Conservation (phyloP, 1,140 invertebrate genomes). For the Drosophila bocki region DNA sequence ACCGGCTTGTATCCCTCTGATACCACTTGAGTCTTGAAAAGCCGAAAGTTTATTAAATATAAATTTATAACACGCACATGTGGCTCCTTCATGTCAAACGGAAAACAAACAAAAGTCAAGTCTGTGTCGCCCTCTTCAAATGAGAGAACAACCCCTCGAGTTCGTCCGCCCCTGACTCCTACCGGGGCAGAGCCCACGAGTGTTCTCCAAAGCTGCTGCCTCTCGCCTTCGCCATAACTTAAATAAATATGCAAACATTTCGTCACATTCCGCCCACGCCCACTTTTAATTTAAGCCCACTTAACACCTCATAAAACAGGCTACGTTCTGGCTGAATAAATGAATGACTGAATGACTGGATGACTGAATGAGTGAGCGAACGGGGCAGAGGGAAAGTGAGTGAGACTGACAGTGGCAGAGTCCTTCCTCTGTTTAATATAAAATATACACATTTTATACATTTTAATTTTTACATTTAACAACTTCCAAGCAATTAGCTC, state of each 20-base stretch:
- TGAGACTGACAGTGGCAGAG: constrained; percentile 44
- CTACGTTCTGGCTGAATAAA: constrained; percentile 65
- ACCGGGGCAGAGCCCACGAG: constrained; percentile 11
- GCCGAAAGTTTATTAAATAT: constrained; percentile 74
- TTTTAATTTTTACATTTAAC: constrained; percentile 83
- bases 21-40: constrained; percentile 58
- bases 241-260: constrained; percentile 80
- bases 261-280: constrained; percentile 63
- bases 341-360: constrained; percentile 44
- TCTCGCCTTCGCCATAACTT: constrained; percentile 70
- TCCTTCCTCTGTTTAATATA: constrained; percentile 58
- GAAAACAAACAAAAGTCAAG: constrained; percentile 75
- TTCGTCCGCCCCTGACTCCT: constrained; percentile 4
- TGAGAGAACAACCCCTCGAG: constrained; percentile 29
- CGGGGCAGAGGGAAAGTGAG: constrained; percentile 18
- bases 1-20: constrained; percentile 15
- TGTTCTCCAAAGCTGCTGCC: constrained; percentile 43
- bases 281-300: constrained; percentile 82
- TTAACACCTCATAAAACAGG: constrained; percentile 82
- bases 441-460: constrained; percentile 80
- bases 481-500: constrained; percentile 82
- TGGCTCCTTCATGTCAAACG: constrained; percentile 49
- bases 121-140: constrained; percentile 51
- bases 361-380: constrained; percentile 10
- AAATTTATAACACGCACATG: constrained; percentile 76